These are phyloP conservation scores for Oreotrochilus melanogaster DNA, from an alignment of 2,113 vertebrate species.

Conservation along the genomic window DNA sequence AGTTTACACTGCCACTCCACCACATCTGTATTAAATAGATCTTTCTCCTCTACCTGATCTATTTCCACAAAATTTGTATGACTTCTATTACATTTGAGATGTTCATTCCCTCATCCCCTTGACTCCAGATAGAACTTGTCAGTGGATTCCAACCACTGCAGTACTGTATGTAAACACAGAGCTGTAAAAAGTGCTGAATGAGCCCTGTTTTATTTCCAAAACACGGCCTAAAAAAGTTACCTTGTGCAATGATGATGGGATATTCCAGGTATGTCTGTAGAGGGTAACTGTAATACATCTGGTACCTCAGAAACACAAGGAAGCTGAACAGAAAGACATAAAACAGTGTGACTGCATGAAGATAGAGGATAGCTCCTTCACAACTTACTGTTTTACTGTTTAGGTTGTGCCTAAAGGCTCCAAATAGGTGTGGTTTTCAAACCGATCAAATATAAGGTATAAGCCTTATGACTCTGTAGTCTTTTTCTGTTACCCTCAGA, in stretches of 20 bases:
- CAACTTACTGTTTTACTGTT: not conserved
- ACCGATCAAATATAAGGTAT: not conserved
- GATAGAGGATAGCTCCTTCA: not conserved
- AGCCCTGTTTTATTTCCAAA: not conserved
- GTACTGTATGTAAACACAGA: not conserved
- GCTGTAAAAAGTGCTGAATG: not conserved
- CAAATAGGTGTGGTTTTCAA: not conserved
- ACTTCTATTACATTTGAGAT: not conserved
- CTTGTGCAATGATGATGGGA: constrained; percentile 93
- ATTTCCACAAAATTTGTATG: not conserved
- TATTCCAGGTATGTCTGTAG: constrained; percentile 92
- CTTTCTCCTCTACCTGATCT: not conserved
- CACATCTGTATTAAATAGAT: not conserved
- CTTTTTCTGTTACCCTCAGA: not conserved
- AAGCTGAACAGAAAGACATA: constrained; percentile 77
- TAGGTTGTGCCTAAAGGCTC: not conserved
- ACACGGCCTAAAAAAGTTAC: constrained; percentile 70
- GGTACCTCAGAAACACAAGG: constrained; percentile 93
- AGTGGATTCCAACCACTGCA: not conserved
- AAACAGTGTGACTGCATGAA: not conserved
- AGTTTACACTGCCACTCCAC: not conserved
- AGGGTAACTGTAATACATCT: constrained; percentile 91
- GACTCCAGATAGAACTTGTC: not conserved
- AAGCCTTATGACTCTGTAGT: not conserved
- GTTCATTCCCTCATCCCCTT: not conserved